Percentiles rank a stretch among this genome's conserved stretches.
These are phyloP conservation scores for Cetonia aurata DNA, from an alignment of 2,888 invertebrate species.

Conservation along the genomic window DNA sequence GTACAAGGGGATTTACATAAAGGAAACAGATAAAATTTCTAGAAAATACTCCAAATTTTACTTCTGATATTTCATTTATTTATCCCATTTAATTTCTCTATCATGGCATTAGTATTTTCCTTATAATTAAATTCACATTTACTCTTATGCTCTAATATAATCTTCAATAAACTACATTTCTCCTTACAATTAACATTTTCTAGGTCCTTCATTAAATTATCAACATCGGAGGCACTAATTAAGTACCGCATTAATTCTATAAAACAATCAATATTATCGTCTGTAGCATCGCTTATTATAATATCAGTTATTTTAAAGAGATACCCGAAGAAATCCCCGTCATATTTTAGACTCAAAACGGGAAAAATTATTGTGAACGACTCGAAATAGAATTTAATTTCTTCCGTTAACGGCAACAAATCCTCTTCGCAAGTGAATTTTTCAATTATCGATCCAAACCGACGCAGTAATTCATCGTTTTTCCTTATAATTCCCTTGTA, in stretches of 20 bases:
- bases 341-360: slow-evolving; percentile 52
- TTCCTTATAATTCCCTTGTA: slow-evolving; percentile 43
- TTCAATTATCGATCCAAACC: slow-evolving; percentile 53
- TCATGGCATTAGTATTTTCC: slow-evolving; percentile 39
- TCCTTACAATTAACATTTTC: slow-evolving; percentile 35
- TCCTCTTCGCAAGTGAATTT: slow-evolving; percentile 55
- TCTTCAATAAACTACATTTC: neutral
- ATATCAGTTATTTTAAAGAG: slow-evolving; percentile 52
- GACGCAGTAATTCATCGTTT: slow-evolving; percentile 50
- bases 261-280: slow-evolving; percentile 49
- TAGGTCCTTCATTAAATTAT: slow-evolving; percentile 38
- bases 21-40: too few relatives aligned
- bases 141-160: slow-evolving; percentile 5
- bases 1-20: too few relatives aligned
- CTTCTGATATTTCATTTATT: neutral
- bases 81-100: neutral
- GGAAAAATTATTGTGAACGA: slow-evolving; percentile 56
- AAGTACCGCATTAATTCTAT: slow-evolving; percentile 54
- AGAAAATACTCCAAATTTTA: neutral
- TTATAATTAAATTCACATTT: slow-evolving; percentile 46
- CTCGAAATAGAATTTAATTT: slow-evolving; percentile 56
- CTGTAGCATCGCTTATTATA: slow-evolving; percentile 46
- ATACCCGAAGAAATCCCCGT: slow-evolving; percentile 51
- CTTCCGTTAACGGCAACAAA: slow-evolving; percentile 56
- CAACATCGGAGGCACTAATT: slow-evolving; percentile 45